Percentiles rank a stretch among this genome's conserved stretches.
Conservation (phyloP, 2,113 vertebrate genomes). For the Cryptotis parvus region DNA sequence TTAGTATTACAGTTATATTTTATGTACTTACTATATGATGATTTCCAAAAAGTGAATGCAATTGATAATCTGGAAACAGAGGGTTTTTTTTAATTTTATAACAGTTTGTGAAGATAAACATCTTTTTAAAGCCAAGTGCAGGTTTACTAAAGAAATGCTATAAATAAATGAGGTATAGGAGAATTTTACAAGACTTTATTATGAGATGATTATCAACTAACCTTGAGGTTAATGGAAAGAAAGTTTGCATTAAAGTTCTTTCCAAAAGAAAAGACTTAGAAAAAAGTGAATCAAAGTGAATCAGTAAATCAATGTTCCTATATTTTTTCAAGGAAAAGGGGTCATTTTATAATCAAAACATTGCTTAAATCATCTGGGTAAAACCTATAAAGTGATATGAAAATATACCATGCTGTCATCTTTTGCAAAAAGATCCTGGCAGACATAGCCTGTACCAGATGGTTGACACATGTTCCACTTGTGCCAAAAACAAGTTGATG, state of each 20-base stretch:
- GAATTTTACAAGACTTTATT: not conserved
- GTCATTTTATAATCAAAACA: slow-evolving; percentile 51
- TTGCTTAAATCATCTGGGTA: slow-evolving; percentile 56
- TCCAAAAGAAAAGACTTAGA: slow-evolving; percentile 57
- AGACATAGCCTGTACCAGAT: slow-evolving; percentile 59
- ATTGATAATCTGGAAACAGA: not conserved
- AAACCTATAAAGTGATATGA: slow-evolving; percentile 53
- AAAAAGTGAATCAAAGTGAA: no score
- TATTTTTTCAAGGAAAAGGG: not conserved
- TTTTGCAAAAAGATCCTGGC: slow-evolving; percentile 68
- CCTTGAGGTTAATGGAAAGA: slow-evolving; percentile 13
- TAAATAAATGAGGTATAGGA: slow-evolving; percentile 5
- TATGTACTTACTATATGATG: not conserved
- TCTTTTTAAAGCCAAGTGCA: not conserved
- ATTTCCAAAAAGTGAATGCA: slow-evolving; percentile 3
- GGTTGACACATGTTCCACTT: slow-evolving; percentile 55
- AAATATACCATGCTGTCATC: slow-evolving; percentile 63
- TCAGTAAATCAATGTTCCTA: not conserved
- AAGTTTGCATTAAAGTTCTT: not conserved
- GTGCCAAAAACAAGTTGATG: slow-evolving; percentile 62
- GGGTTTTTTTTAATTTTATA: slow-evolving; percentile 19
- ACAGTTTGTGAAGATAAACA: not conserved
- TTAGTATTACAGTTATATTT: not conserved
- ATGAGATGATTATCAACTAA: slow-evolving; percentile 15
- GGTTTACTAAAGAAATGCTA: slow-evolving; percentile 38